Evolutionary conservation across 2,113 vertebrate species (phyloP), one percentile per base, ranked within the genome.

Genomic region (Empidonax alnorum): DNA sequence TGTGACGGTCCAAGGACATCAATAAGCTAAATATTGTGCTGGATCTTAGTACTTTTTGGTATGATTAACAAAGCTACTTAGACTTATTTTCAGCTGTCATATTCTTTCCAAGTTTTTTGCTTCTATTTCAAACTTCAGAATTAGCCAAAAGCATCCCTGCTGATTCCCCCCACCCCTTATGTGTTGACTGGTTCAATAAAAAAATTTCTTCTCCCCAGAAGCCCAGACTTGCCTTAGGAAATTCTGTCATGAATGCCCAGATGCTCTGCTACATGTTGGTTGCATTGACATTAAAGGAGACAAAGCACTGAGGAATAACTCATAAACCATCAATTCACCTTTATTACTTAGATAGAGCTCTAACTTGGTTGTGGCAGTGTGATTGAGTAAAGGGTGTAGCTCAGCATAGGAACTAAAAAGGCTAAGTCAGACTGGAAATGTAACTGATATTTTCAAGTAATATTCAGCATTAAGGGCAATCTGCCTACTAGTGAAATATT

Each of bases 241-340:
- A 88, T 66, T 91, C 35, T 85, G 58, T 74, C 84, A 31, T 22
- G 67, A 53, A 15, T 4, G 18, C 33, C 14, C 9, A 4, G 55
- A 66, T 80, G 67, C n/a, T 80, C 11, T 76, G 71, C 67, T 93
- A 6, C 7, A 4, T n/a, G 67, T 62, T 62, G 82, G 53, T 39
- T 76, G 52, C 59, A 71, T 73, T 94, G 90, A 90, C 59, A 25
- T 59, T 85, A 96, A 91, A 91, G 66, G 75, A 96, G 90, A 91
- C 72, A 96, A 93, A 95, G 71, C 59, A 71, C 78, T 69, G 67
- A 90, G 50, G 68, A 96, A 93, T 80, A 95, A 89, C 91, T 94
- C 84, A 76, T 87, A 95, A 94, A 80, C 35, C 59, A 77, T 93
- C 87, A 66, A 74, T 89, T 93, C 75, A 87, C 79, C 24, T 74